Conservation (phyloP, 1,140 invertebrate genomes). For the Apis dorsata region DNA sequence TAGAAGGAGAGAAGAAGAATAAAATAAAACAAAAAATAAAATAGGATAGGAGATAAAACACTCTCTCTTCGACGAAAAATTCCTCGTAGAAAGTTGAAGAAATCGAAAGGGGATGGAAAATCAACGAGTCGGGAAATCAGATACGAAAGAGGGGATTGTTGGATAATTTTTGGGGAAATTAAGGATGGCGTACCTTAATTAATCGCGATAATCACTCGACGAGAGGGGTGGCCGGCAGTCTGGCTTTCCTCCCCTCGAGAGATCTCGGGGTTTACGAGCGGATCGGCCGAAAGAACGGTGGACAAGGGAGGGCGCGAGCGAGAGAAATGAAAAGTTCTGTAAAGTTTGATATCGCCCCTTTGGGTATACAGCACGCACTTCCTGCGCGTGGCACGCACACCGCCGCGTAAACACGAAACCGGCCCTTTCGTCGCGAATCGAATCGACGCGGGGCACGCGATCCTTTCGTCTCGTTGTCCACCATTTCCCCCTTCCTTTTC, state of each 20-base stretch:
- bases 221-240: not conserved
- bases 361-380: conserved; percentile 48
- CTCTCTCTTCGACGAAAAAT: not conserved
- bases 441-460: conserved; percentile 57
- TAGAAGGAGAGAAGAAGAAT: too few relatives aligned
- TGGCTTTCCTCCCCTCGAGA: conserved; percentile 13
- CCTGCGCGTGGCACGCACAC: conserved; percentile 45
- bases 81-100: not conserved
- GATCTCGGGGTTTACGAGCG: not conserved
- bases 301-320: not conserved
- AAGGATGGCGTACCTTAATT: conserved; percentile 34
- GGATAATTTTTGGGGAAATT: conserved; percentile 41
- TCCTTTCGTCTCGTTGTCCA: not conserved
- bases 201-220: conserved; percentile 31
- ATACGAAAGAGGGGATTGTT: not conserved
- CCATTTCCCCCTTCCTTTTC: not conserved
- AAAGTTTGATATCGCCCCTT: conserved; percentile 52
- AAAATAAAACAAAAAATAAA: too few relatives aligned
- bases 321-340: conserved; percentile 58
- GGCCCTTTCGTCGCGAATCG: conserved; percentile 32
- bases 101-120: not conserved
- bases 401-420: conserved; percentile 32
- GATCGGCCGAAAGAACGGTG: not conserved
- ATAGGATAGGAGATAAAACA: too few relatives aligned
- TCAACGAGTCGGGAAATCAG: conserved; percentile 10